phyloP scores from a whole-genome alignment of 1,140 invertebrate species.

The Heterodera schachtii region DNA sequence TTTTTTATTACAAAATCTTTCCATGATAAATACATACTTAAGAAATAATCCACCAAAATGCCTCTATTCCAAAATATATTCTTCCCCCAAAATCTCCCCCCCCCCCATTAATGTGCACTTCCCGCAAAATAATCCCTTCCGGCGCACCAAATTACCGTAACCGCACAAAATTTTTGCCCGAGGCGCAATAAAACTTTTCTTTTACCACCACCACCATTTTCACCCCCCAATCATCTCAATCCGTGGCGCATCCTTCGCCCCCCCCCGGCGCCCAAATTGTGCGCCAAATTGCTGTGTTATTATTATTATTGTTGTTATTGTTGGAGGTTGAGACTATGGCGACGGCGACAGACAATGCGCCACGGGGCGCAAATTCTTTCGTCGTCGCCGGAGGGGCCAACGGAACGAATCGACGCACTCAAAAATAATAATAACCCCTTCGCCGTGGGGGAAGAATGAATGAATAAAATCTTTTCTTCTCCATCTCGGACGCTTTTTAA shows the following conservation, averaged over 20 bases:
- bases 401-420: background rate
- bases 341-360: background rate
- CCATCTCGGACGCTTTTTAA: too few species aligned
- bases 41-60: too few species aligned
- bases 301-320: background rate
- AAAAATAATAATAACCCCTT: background rate
- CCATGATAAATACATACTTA: background rate
- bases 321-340: background rate
- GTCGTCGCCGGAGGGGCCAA: background rate
- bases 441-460: background rate
- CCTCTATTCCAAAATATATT: background rate
- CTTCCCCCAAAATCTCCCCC: background rate
- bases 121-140: background rate
- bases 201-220: too few species aligned
- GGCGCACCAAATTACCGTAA: background rate
- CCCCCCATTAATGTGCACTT: background rate
- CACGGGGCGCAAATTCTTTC: background rate
- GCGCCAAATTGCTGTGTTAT: background rate
- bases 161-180: background rate
- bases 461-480: too few species aligned
- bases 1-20: background rate
- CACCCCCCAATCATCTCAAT: background rate
- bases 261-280: background rate
- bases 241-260: background rate
- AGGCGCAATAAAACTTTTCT: conserved; percentile 1